Percentiles rank a stretch among this genome's conserved stretches.
Evolutionary conservation across 2,888 invertebrate genomes (phyloP).

Genomic region (Dastarcus helophoroides): DNA sequence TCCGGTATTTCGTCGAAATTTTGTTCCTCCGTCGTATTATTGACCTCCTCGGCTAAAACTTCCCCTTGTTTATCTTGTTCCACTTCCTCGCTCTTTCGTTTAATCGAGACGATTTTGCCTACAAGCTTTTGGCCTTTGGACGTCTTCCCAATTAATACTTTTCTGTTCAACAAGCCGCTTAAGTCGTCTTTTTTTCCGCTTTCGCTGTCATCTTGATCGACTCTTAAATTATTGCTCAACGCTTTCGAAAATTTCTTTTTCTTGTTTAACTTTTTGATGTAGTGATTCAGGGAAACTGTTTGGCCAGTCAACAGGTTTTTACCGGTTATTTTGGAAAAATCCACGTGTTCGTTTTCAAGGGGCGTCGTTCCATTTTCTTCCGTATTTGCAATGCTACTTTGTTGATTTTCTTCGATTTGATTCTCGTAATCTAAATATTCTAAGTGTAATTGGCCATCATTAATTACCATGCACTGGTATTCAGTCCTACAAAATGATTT

Average conservation of each 20-base stretch:
- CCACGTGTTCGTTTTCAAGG: constrained; percentile 1
- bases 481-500: too few species aligned
- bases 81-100: constrained; percentile 12
- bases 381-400: too few species aligned
- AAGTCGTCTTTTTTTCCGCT: constrained; percentile 8
- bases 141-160: constrained; percentile 23
- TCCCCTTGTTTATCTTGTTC: neutral
- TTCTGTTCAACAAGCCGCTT: constrained; percentile 22
- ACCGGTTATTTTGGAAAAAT: constrained; percentile 13
- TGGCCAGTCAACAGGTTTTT: constrained; percentile 24
- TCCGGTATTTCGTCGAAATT: neutral
- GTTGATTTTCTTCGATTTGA: too few species aligned
- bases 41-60: too few species aligned
- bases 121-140: constrained; percentile 21
- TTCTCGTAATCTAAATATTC: too few species aligned
- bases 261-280: constrained; percentile 20
- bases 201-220: neutral
- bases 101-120: constrained; percentile 23
- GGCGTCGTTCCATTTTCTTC: too few species aligned
- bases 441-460: too few species aligned
- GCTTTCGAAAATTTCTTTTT: constrained; percentile 7
- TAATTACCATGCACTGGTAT: too few species aligned
- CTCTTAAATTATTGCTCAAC: constrained; percentile 1
- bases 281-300: constrained; percentile 21
- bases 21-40: too few species aligned